Evolutionary conservation across 1,140 invertebrate genomes (phyloP), one percentile per base, ranked within the genome.

Genomic region (Macrotrachela quadricornifera): DNA sequence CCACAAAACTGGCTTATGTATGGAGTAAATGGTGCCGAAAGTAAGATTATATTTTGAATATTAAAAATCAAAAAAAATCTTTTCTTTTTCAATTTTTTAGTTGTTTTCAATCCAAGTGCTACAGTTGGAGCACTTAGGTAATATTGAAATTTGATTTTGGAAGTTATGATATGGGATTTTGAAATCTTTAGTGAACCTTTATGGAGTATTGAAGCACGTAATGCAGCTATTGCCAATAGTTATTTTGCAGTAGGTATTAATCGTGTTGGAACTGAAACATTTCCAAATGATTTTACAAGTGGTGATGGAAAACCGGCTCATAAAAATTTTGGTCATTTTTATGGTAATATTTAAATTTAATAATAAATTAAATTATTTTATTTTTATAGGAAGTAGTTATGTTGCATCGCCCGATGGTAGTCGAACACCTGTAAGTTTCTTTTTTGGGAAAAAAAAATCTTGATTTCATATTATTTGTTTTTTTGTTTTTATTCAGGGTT

Each of bases 61-160:
- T 70, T 64, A 58, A 66, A 65, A 8, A 62, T 96, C 4, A n/a
- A 30, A 30, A 4, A 30, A 30, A 30, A 30, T 30, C 21, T 2
- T 30, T n/a, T n/a, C n/a, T n/a, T 30, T 4, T 30, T 30, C 21
- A 8, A 30, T 30, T 30, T 30, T 30, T 30, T 30, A 30, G 21
- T 97, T 55, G 90, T 97, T 0, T 96, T 97, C 64, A 97, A 97
- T 73, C 92, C 92, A 16, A 91, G 86, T 8, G 92, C 92, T n/a
- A 96, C 91, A 13, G 80, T 87, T 47, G 76, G 74, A 40, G 71
- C 65, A 15, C 65, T 80, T 10, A 78, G 76, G 76, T 77, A 62
- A 50, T 21, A 15, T 1, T 51, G 1, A 30, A 48, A 18, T 21
- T 12, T 47, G 18, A 6, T 9, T 40, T 50, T 18, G n/a, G 17